Conservation (phyloP, 2,113 vertebrate genomes). For the Etheostoma cragini region DNA sequence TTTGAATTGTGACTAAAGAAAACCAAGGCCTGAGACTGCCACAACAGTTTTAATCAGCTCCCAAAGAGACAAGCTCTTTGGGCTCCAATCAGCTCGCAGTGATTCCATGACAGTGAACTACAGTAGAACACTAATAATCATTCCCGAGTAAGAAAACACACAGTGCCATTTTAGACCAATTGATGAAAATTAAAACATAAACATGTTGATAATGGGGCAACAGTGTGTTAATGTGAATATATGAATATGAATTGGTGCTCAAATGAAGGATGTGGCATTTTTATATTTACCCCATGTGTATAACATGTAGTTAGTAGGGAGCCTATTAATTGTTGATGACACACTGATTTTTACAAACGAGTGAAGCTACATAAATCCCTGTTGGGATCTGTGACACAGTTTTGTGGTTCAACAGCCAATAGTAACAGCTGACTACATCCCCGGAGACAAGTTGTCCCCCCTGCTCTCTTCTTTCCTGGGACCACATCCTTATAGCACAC, state of each 20-base stretch:
- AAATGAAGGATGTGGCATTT: constrained; percentile 6
- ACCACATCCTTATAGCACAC: not conserved
- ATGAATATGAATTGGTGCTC: not conserved
- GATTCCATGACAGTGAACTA: constrained; percentile 10
- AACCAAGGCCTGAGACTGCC: constrained; percentile 6
- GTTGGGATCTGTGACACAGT: constrained; percentile 47
- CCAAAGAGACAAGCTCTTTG: constrained; percentile 12
- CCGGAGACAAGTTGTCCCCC: constrained; percentile 19
- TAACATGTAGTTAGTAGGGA: constrained; percentile 1
- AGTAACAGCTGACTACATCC: constrained; percentile 4
- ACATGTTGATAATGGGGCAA: not conserved
- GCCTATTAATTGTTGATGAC: constrained; percentile 33
- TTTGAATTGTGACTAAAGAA: constrained; percentile 10
- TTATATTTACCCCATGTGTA: not conserved
- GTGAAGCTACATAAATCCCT: constrained; percentile 20
- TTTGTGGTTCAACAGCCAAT: constrained; percentile 35
- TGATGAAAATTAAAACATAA: not conserved
- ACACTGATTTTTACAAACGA: constrained; percentile 14
- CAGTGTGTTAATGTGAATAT: not conserved
- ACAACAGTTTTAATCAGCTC: constrained; percentile 16
- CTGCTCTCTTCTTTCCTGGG: constrained; percentile 12
- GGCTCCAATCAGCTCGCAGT: constrained; percentile 15
- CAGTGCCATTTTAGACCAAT: constrained; percentile 9
- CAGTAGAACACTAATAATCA: not conserved
- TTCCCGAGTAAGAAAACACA: not conserved